These are phyloP conservation scores for Ceryle rudis DNA, from an alignment of 2,797 vertebrate species.

Conservation along the genomic window DNA sequence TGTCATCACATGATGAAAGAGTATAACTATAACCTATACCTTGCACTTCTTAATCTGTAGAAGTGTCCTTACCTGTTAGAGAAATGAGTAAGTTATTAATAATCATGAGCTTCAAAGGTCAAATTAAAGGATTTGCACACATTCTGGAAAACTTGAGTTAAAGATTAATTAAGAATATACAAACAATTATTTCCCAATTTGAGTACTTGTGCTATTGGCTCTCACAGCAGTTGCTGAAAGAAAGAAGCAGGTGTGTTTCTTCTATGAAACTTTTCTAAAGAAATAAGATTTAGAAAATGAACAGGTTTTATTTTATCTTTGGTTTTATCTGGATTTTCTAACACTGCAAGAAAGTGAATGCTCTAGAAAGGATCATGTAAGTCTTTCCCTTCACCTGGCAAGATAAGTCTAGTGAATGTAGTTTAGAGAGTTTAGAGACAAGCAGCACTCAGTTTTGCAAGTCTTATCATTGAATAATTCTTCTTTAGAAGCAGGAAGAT, in stretches of 20 bases:
- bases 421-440: background rate
- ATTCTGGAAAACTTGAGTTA: background rate
- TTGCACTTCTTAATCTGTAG: background rate
- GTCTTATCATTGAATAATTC: background rate
- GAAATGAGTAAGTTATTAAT: background rate
- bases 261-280: background rate
- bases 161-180: background rate
- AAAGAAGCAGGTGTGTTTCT: background rate
- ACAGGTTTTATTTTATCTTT: background rate
- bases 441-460: background rate
- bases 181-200: background rate
- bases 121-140: background rate
- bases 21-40: background rate
- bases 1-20: background rate
- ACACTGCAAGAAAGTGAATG: background rate
- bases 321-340: background rate
- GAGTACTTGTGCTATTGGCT: background rate
- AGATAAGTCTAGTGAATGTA: background rate
- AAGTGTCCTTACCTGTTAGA: background rate
- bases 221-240: background rate
- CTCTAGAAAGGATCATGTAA: background rate
- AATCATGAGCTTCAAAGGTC: background rate
- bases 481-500: conserved; percentile 9
- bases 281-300: background rate
- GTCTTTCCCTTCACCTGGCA: background rate